These are phyloP conservation scores for Tiliacea aurago DNA, from an alignment of 2,888 invertebrate genomes.

Conservation along the genomic window DNA sequence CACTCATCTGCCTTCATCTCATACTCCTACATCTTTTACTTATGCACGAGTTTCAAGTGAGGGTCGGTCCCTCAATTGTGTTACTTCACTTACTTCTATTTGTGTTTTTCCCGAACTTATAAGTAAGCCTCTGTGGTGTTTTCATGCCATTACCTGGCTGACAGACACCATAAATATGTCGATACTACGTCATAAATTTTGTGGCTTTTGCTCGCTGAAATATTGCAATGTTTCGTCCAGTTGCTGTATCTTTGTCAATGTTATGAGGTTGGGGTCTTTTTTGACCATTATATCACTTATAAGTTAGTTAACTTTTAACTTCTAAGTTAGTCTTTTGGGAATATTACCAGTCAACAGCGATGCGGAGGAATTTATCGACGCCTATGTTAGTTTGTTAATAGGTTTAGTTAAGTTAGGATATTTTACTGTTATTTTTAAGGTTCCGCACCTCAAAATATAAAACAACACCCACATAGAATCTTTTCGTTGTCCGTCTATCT, in stretches of 20 bases:
- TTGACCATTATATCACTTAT: background rate
- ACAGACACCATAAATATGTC: constrained; percentile 88
- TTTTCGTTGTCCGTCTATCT: too few species aligned
- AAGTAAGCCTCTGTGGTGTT: constrained; percentile 84
- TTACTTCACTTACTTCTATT: constrained; percentile 77
- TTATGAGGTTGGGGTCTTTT: constrained; percentile 25
- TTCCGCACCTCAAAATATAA: too few species aligned
- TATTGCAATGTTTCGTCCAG: constrained; percentile 71
- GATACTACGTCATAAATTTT: constrained; percentile 82
- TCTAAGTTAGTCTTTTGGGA: too few species aligned
- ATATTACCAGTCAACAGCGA: too few species aligned
- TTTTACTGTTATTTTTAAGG: too few species aligned
- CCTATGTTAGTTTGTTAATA: too few species aligned
- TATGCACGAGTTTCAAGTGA: constrained; percentile 78
- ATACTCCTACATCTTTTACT: constrained; percentile 71
- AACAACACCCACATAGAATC: too few species aligned
- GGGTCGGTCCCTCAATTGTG: constrained; percentile 75
- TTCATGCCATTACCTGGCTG: constrained; percentile 89
- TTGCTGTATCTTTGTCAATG: constrained; percentile 48
- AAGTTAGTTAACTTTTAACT: constrained; percentile 7
- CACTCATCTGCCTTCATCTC: constrained; percentile 69
- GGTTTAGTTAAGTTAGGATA: too few species aligned
- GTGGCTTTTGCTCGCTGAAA: constrained; percentile 73
- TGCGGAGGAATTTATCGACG: too few species aligned
- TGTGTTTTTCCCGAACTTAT: constrained; percentile 80